Base-by-base conservation (phyloP, 1,140 invertebrate genomes). In the Zeugodacus cucurbitae region DNA sequence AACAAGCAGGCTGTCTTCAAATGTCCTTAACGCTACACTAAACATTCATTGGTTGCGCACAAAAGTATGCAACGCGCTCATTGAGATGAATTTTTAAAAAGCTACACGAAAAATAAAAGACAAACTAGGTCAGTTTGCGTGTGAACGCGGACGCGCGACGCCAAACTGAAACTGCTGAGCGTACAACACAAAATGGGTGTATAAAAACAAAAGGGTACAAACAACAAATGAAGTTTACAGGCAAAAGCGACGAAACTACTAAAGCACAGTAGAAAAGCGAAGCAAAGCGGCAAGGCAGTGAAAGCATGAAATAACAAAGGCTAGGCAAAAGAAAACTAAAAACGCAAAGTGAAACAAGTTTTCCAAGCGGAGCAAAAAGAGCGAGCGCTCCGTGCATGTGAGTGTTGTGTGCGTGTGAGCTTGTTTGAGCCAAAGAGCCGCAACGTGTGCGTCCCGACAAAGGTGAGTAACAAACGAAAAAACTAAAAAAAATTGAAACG, bases 41-140 rank as follows among this genome's bases (percentile, higher is more conserved):
- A 14, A 29, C 10, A 14, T 54, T 54, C 67, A n/a, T 74, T 41
- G 17, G 67, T 20, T 74, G 74, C 41, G 44, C 74, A 20, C 22
- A 44, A 48, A 82, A 82, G 8, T 82, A 82, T 82, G 74, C 74
- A 48, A 48, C n/a, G 41, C 74, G 74, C n/a, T 82, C 7, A 82
- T 29, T 82, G 74, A 82, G 74, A 82, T 82, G 41, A 82, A 44
- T 82, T 82, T 82, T 82, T 48, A 82, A 82, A 82, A 82, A 44
- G n/a, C 74, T 82, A n/a, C 74, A 17, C 41, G 44, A 82, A 82
- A 82, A 82, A 82, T 82, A 82, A 41, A 82, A 44, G n/a, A 54
- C 37, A 48, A 82, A 48, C 74, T 82, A 82, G 74, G 74, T 82
- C 74, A 82, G n/a, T 26, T 82, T 82, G n/a, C 74, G 41, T 82